Percentiles rank a stretch among this genome's conserved stretches.
Evolutionary conservation across 2,797 vertebrate species (phyloP).

Genomic region (Enteromius treurensis): DNA sequence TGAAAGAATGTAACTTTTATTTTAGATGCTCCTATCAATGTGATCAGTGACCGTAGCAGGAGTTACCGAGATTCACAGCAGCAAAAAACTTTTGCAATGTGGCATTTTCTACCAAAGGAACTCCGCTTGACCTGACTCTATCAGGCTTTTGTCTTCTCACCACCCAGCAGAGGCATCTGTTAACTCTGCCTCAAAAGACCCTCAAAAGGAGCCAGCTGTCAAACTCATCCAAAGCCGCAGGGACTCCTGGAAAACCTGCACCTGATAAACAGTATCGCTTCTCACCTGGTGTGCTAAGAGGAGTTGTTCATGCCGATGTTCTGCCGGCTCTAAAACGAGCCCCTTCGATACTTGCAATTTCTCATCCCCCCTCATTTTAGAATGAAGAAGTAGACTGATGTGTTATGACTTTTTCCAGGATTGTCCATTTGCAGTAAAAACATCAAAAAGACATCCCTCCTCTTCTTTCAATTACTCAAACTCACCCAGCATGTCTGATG

Average conservation of each 20-base stretch:
- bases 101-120: neutral
- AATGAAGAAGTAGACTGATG: neutral
- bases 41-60: neutral
- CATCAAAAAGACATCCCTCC: neutral
- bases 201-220: neutral
- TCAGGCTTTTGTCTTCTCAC: neutral
- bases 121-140: neutral
- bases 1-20: neutral
- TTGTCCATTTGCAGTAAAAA: neutral
- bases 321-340: neutral
- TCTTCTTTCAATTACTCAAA: neutral
- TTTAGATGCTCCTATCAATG: neutral
- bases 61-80: neutral
- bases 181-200: neutral
- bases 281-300: neutral
- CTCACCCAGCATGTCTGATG: neutral
- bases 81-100: neutral
- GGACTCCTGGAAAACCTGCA: neutral
- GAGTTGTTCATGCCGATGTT: neutral
- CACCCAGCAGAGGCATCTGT: neutral
- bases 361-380: neutral
- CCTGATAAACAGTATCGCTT: neutral
- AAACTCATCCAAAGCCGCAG: neutral
- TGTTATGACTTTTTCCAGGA: neutral
- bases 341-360: neutral